Conservation (phyloP, 2,888 invertebrate species). For the Leucophenga montana region DNA sequence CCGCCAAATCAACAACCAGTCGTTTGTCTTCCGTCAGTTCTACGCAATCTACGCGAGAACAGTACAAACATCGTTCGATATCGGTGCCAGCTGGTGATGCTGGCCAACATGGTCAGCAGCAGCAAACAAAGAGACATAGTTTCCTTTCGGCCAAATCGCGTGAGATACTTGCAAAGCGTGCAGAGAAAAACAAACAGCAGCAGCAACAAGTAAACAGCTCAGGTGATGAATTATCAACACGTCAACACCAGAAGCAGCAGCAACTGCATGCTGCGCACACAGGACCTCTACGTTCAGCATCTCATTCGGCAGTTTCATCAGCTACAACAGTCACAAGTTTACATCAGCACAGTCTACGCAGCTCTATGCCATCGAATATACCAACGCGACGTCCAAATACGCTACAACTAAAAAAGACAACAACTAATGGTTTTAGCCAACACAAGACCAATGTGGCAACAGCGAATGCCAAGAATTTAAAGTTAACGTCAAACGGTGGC, state of each 20-base stretch:
- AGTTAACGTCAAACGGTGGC: constrained; percentile 43
- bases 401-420: constrained; percentile 65
- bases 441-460: constrained; percentile 29
- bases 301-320: constrained; percentile 62
- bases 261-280: constrained; percentile 41
- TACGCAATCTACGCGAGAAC: constrained; percentile 69
- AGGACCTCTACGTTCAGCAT: constrained; percentile 62
- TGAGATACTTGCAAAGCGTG: constrained; percentile 71
- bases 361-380: constrained; percentile 70
- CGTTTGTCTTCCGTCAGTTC: constrained; percentile 71
- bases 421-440: constrained; percentile 24
- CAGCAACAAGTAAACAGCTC: constrained; percentile 42
- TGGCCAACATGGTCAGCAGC: constrained; percentile 39
- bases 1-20: constrained; percentile 71
- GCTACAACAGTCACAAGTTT: constrained; percentile 48
- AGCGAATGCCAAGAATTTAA: constrained; percentile 42
- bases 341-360: constrained; percentile 61
- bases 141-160: constrained; percentile 72
- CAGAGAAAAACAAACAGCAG: constrained; percentile 65
- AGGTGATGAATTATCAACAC: constrained; percentile 51
- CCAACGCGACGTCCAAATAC: constrained; percentile 70
- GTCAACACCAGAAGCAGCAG: constrained; percentile 48
- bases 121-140: constrained; percentile 63
- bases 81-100: constrained; percentile 66
- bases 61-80: constrained; percentile 71